Evolutionary conservation across 2,113 vertebrate genomes (phyloP), one percentile per base, ranked within the genome.

Genomic region (Neoarius graeffei): DNA sequence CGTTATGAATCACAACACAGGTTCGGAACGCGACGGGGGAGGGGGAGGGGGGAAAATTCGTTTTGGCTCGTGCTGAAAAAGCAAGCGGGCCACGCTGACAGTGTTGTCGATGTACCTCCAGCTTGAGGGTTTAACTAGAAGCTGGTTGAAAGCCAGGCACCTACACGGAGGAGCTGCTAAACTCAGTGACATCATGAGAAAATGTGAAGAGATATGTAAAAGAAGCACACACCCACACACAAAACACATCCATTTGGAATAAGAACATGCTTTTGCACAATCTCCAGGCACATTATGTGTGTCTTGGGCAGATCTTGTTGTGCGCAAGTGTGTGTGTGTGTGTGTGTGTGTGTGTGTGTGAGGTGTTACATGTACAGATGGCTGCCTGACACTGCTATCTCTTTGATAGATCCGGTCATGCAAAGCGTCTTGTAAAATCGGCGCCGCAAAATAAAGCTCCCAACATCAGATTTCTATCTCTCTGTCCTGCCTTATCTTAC

Each of bases 1-100:
- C 83, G 94, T 92, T 92, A 93, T 85, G 86, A 88, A 87, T 74
- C 85, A 90, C 91, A 91, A 92, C 54, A 64, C 23, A 69, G 74
- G 57, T 81, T 69, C 87, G 13, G 84, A 86, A 86, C 1, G 59
- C 4, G 17, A 77, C 0, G 42, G 42, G 4, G 42, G 4, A 4
- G 42, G 42, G 42, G 35, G 35, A 2, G 35, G 35, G 30, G 1
- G 1, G 1, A 35, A 42, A 3, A 42, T 42, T 69, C 15, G 4
- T 11, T 64, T n/a, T 67, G 52, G 67, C 57, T 27, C 14, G 25
- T 20, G 52, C 14, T 15, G 42, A 27, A 54, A 57, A n/a, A 27
- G 20, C 14, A 59, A 48, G n/a, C 11, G 3, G n/a, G 11, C 20
- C 79, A 60, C 4, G 19, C 4, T n/a, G 9, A 20, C 13, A 14